phyloP scores from a whole-genome alignment of 2,797 vertebrate genomes.

The Myotis myotis region DNA sequence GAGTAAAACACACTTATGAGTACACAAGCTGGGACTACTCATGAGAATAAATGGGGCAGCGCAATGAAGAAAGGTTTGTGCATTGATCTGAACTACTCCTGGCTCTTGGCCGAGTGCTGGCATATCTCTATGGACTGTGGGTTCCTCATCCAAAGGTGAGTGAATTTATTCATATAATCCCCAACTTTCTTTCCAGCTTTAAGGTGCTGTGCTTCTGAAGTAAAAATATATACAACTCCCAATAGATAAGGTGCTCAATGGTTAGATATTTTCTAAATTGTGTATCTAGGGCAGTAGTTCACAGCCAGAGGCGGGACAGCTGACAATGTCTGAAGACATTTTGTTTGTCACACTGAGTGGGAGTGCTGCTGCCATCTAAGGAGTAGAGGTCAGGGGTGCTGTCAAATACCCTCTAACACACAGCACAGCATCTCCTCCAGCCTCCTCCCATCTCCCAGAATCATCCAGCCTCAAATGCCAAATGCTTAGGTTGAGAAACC shows the following conservation, averaged over 20 bases:
- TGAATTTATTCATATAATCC: neutral
- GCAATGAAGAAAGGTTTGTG: slow-evolving; percentile 52
- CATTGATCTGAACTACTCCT: neutral
- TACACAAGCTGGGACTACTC: slow-evolving; percentile 49
- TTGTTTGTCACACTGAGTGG: neutral
- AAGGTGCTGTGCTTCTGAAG: neutral
- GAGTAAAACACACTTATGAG: slow-evolving; percentile 65
- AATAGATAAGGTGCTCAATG: neutral
- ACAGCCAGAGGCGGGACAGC: neutral
- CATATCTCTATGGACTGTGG: neutral
- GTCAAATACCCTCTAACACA: neutral
- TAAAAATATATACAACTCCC: slow-evolving; percentile 2
- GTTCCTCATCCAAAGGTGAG: neutral
- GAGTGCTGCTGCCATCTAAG: neutral
- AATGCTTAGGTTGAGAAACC: neutral
- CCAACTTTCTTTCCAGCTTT: neutral
- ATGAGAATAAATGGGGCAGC: slow-evolving; percentile 52
- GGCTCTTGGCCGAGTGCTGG: neutral
- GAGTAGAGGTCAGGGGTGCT: neutral
- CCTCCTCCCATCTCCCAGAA: neutral
- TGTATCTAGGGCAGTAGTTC: neutral
- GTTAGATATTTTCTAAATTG: neutral
- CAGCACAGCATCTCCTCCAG: neutral
- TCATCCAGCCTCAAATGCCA: neutral
- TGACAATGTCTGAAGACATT: neutral